Conservation (phyloP, 2,888 invertebrate genomes). For the Dichetophora obliterata region DNA sequence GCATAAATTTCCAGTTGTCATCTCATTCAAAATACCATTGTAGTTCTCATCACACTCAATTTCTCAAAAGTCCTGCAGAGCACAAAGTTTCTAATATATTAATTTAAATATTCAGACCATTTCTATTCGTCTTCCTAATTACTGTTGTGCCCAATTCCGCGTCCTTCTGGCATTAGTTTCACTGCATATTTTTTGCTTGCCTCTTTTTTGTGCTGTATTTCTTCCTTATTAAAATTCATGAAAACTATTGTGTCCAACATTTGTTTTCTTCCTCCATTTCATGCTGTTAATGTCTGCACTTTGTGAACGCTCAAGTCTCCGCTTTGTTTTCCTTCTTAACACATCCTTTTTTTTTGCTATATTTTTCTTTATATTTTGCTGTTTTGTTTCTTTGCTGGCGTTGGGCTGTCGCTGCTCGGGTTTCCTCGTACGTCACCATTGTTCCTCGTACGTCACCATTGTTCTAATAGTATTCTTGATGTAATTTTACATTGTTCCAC, state of each 20-base stretch:
- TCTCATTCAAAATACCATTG: too few relatives aligned
- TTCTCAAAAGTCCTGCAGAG: too few relatives aligned
- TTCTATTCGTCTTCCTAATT: neutral
- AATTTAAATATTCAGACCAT: neutral
- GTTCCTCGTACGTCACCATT: conserved; percentile 19
- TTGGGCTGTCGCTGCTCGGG: neutral
- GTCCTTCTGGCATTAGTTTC: neutral
- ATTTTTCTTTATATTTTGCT: neutral
- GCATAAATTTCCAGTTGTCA: too few relatives aligned
- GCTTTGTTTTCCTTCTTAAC: conserved; percentile 14
- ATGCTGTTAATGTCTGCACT: conserved; percentile 25
- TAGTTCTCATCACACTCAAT: too few relatives aligned
- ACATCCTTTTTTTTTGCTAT: neutral
- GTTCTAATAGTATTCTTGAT: conserved; percentile 31
- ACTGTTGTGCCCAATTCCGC: neutral
- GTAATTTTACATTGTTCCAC: conserved; percentile 34
- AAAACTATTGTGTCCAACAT: neutral
- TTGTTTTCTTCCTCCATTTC: neutral
- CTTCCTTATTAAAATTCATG: conserved; percentile 3
- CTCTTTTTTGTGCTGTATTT: neutral
- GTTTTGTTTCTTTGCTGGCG: neutral
- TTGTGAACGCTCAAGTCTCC: conserved; percentile 12
- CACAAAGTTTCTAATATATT: too few relatives aligned
- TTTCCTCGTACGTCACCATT: conserved; percentile 7
- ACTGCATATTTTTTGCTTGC: neutral